Evolutionary conservation across 2,797 vertebrate species (phyloP).

Genomic region (Momotus momota): DNA sequence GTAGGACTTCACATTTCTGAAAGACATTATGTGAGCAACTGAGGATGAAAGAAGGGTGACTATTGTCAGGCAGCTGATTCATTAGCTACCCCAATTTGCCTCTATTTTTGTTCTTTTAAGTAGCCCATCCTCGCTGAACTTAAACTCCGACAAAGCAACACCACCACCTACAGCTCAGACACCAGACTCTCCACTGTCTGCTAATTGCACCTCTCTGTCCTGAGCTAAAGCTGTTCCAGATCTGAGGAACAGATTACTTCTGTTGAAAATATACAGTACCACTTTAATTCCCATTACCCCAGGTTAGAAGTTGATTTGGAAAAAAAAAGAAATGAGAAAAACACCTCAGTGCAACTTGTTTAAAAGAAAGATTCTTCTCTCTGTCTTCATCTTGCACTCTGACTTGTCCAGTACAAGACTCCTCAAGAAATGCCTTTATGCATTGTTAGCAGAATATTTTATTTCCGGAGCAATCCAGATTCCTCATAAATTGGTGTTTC

Average conservation of each 20-base stretch:
- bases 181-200: constrained; percentile 19
- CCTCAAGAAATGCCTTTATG: neutral
- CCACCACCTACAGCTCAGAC: constrained; percentile 72
- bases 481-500: neutral
- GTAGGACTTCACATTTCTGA: neutral
- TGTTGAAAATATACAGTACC: neutral
- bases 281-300: neutral
- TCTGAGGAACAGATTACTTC: neutral
- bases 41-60: neutral
- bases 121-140: neutral
- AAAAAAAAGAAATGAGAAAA: neutral
- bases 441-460: neutral
- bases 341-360: neutral
- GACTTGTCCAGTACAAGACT: neutral
- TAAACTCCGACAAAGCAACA: constrained; percentile 63
- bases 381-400: neutral
- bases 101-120: neutral
- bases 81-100: neutral
- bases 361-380: neutral
- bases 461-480: neutral
- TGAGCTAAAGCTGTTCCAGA: neutral
- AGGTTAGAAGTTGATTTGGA: neutral
- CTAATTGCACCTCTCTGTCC: neutral
- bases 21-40: neutral
- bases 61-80: neutral